Base-by-base conservation (phyloP, 2,797 vertebrate genomes). In the Semaprochilodus insignis region DNA sequence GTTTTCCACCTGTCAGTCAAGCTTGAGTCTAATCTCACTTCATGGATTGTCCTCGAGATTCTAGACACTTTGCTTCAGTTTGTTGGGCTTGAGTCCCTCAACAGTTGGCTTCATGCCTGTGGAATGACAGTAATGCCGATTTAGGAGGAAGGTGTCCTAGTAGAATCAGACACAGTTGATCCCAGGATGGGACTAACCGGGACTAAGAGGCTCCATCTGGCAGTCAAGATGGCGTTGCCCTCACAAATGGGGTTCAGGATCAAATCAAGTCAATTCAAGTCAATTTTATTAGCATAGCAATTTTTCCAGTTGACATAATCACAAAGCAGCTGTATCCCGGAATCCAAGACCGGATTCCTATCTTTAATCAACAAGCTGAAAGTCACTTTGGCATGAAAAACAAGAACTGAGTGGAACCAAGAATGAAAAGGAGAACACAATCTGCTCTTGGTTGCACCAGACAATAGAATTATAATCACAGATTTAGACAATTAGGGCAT, bases 101-200 rank as follows among this genome's bases (percentile, higher is more conserved):
- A 69, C 81, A 79, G 78, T 79, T 83, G 86, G 66, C 77, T 77
- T 23, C n/a, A 62, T 75, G 74, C 73, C 44, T 81, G 48, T 23
- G 60, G 54, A 23, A 55, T 74, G 78, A 74, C 65, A 79, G 77
- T 55, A 74, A 71, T 40, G 27, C 83, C 40, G 63, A 63, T 67
- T 60, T 80, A n/a, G 59, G 60, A 69, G 63, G 80, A 77, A 15
- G 70, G 44, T 21, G 21, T 51, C 66, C 17, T 16, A 19, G 31
- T 48, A 48, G 57, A 74, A 75, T 74, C 21, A 44, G 77, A 79
- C 44, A 69, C 63, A 79, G 79, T 73, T 73, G 44, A 77, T 83
- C 69, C 63, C 54, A 44, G 75, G 44, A 74, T 71, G 79, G 57
- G 76, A 65, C 75, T 76, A 54, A 63, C 48, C 11, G 23, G 54